Evolutionary conservation across 2,797 vertebrate species (phyloP).

Genomic region (Phataginus tricuspis): DNA sequence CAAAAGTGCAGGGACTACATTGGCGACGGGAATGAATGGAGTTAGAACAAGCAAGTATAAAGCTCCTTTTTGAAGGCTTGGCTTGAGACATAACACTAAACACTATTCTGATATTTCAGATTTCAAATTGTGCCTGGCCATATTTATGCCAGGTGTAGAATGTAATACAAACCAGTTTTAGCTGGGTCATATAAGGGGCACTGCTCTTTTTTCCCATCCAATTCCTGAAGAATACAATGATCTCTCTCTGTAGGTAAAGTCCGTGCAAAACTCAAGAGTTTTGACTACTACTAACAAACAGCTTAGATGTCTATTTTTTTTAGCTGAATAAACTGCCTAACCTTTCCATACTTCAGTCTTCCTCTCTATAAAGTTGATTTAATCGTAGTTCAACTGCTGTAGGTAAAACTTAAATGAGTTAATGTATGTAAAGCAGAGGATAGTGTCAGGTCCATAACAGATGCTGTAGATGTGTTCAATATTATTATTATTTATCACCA

Average conservation of each 20-base stretch:
- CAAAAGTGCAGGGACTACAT: neutral
- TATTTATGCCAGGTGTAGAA: neutral
- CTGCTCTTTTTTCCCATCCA: neutral
- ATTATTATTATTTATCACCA: neutral
- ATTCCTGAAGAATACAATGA: neutral
- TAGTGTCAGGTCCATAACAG: neutral
- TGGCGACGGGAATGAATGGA: neutral
- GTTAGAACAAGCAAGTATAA: neutral
- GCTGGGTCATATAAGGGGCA: neutral
- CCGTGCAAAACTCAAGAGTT: neutral
- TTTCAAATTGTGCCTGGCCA: neutral
- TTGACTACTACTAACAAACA: neutral
- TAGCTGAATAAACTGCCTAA: neutral
- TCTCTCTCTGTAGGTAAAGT: neutral
- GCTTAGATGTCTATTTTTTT: neutral
- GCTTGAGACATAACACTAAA: neutral
- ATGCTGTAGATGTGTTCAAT: neutral
- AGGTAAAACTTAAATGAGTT: neutral
- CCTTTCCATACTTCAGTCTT: neutral
- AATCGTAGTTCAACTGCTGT: neutral
- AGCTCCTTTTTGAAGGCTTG: neutral
- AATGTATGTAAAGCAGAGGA: neutral
- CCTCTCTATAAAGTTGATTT: neutral
- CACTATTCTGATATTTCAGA: neutral
- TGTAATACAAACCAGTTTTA: neutral